Base-by-base conservation (phyloP, 2,888 invertebrate genomes). In the Drosophila prolongata region DNA sequence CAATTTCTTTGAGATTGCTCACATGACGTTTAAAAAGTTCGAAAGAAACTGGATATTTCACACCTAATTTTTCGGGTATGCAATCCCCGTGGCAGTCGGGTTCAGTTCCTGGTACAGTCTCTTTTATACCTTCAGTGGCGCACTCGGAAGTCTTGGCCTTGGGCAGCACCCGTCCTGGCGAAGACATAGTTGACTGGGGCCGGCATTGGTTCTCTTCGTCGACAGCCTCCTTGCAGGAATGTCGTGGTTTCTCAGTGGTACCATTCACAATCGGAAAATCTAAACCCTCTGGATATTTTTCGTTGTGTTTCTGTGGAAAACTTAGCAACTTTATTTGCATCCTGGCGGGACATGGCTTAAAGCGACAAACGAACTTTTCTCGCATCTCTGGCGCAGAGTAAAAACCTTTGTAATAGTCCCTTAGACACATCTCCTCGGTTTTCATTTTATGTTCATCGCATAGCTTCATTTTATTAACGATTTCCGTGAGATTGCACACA, bases 321-420 rank as follows among this genome's bases (percentile, higher is more conserved):
- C 42, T 19, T 0, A 61, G 6, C 3, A 66, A 10, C 10, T 35
- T 61, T 0, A 5, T 1, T 27, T 69, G 71, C 1, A 75, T 38
- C 4, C 4, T 61, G 0, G 27, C 50, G 5, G 83, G 80, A 57
- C 84, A 80, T 1, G 83, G 53, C 11, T 50, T 77, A 0, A 84
- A 14, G 9, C 50, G 11, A 8, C 30, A 76, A 1, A 6, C 6
- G 16, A 64, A 84, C 16, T 11, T 66, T 1, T 61, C 14, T 6
- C 83, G 80, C 42, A 82, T 73, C 19, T 68, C 19, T 3, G 56
- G 47, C 0, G 35, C 19, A 0, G 46, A 30, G 53, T 82, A 84
- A 27, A 84, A 83, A 0, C 52, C 68, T 10, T 66, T 50, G 19
- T 66, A 79, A 16, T 80, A 83, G 24, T 60, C 69, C 6, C 60